A percentile compares a stretch with the other conserved stretches of the same genome.
Evolutionary conservation across 2,888 invertebrate species (phyloP).

Genomic region (Linyphia triangularis): DNA sequence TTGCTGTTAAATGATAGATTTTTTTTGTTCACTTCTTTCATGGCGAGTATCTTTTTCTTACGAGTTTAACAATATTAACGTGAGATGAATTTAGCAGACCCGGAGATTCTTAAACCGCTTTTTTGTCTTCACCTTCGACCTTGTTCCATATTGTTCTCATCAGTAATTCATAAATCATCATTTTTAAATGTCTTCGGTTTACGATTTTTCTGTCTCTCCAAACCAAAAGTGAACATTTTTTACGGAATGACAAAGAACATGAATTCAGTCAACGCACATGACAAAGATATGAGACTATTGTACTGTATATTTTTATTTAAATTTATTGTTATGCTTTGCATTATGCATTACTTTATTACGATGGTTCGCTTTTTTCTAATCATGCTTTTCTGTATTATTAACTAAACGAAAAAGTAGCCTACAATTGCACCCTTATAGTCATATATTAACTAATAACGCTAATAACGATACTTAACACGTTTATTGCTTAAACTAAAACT

Average conservation of each 20-base stretch:
- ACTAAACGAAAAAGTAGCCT: too few relatives aligned
- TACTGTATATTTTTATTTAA: not conserved
- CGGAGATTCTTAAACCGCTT: not conserved
- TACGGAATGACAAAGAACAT: not conserved
- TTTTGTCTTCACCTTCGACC: slow-evolving; percentile 37
- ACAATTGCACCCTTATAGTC: too few relatives aligned
- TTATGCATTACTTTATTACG: too few relatives aligned
- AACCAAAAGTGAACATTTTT: not conserved
- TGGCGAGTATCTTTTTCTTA: not conserved
- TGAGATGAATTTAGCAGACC: slow-evolving; percentile 41
- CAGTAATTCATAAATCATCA: slow-evolving; percentile 43
- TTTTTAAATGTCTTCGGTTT: slow-evolving; percentile 10
- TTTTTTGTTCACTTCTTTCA: slow-evolving; percentile 14
- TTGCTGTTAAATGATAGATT: slow-evolving; percentile 21
- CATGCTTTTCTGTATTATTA: too few relatives aligned
- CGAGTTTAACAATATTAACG: slow-evolving; percentile 28
- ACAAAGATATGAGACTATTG: not conserved
- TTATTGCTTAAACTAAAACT: too few relatives aligned
- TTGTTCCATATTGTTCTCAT: slow-evolving; percentile 41
- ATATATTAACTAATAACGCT: too few relatives aligned
- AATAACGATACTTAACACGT: too few relatives aligned
- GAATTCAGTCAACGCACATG: not conserved
- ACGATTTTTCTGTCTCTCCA: not conserved
- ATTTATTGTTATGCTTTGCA: too few relatives aligned
- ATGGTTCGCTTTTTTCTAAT: too few relatives aligned